Evolutionary conservation across 1,140 invertebrate genomes (phyloP).

Genomic region (Drosophila yakuba): DNA sequence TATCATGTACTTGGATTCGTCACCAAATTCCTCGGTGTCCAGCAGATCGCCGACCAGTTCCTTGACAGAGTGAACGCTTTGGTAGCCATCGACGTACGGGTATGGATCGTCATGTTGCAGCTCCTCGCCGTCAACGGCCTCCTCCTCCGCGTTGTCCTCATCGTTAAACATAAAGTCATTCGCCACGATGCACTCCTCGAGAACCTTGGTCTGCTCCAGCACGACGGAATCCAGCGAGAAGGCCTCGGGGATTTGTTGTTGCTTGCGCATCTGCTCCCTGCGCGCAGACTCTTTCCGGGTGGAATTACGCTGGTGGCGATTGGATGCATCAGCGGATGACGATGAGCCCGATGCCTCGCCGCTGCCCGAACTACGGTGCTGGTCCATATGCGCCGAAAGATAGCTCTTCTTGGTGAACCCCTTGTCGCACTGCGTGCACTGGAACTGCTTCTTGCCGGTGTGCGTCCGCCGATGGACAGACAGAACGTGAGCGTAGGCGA

Average conservation of each 20-base stretch:
- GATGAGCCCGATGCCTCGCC: background rate
- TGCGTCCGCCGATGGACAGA: conserved; percentile 87
- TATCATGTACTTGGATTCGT: conserved; percentile 66
- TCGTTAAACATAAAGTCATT: conserved; percentile 76
- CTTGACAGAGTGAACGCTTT: conserved; percentile 48
- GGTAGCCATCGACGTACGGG: conserved; percentile 43
- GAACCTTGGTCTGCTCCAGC: conserved; percentile 57
- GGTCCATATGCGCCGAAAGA: conserved; percentile 72
- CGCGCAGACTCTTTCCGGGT: background rate
- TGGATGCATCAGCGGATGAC: background rate
- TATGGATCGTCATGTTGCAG: conserved; percentile 35
- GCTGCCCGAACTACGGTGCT: conserved; percentile 39
- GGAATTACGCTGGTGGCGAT: conserved; percentile 3
- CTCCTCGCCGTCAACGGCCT: conserved; percentile 44
- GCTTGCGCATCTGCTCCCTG: conserved; percentile 21
- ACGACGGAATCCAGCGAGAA: conserved; percentile 31
- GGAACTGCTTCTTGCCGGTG: conserved; percentile 88
- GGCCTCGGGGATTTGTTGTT: conserved; percentile 11
- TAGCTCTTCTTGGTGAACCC: conserved; percentile 83
- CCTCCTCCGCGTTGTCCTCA: conserved; percentile 32
- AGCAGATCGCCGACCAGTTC: conserved; percentile 61
- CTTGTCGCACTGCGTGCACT: conserved; percentile 76
- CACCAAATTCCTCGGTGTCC: conserved; percentile 57
- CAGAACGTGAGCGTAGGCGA: conserved; percentile 88
- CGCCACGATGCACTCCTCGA: conserved; percentile 75